These are phyloP conservation scores for Laticauda laticaudata DNA, from an alignment of 2,113 vertebrate genomes.

Conservation along the genomic window DNA sequence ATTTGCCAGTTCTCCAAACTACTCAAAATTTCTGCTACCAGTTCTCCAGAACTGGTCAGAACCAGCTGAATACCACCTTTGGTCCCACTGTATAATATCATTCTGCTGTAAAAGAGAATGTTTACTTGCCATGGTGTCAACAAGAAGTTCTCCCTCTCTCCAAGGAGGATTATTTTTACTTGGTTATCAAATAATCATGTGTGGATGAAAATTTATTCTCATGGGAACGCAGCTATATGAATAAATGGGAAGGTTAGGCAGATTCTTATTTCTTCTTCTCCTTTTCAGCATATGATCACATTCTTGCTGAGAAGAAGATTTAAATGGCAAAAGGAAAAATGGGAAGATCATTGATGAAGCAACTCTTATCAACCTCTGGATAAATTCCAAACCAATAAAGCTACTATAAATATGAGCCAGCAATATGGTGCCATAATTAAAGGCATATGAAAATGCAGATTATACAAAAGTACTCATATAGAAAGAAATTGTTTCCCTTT, in stretches of 20 bases:
- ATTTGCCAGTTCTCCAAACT: no score
- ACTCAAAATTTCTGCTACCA: no score
- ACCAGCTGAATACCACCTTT: no score
- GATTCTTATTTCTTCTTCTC: background rate
- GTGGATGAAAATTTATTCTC: background rate
- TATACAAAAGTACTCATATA: background rate
- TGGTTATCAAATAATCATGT: background rate
- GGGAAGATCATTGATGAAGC: background rate
- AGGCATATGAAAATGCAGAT: background rate
- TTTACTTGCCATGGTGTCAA: background rate
- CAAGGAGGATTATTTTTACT: background rate
- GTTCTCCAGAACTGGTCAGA: no score
- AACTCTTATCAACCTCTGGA: background rate
- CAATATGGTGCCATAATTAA: background rate
- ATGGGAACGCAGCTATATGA: background rate
- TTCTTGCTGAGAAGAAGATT: background rate
- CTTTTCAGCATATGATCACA: background rate
- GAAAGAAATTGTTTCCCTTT: slow-evolving; percentile 8
- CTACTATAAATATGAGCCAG: background rate
- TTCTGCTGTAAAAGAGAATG: background rate
- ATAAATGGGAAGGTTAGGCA: background rate
- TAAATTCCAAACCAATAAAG: background rate
- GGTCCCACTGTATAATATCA: background rate
- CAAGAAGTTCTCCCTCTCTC: background rate
- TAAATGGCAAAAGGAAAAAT: background rate